These are phyloP conservation scores for Seriola quinqueradiata DNA, from an alignment of 2,113 vertebrate genomes.

Conservation along the genomic window DNA sequence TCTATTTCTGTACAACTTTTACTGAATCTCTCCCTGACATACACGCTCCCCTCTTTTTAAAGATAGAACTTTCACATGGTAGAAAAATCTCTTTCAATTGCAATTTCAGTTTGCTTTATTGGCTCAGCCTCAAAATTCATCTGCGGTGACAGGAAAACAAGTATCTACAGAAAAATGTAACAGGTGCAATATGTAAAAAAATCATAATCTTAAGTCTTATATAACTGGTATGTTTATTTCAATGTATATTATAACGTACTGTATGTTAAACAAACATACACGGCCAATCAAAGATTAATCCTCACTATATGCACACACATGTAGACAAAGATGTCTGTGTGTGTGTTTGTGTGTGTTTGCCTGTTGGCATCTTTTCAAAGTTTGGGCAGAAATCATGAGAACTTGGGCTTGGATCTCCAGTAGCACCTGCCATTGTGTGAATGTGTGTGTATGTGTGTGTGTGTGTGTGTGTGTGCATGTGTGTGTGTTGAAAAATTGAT, in stretches of 20 bases:
- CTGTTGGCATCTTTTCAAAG: not conserved
- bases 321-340: not conserved
- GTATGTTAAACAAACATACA: not conserved
- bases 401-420: too few species aligned
- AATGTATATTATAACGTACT: not conserved
- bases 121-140: conserved; percentile 5
- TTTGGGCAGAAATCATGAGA: conserved; percentile 9
- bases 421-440: too few species aligned
- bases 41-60: not conserved
- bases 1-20: conserved; percentile 27
- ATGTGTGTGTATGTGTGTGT: too few species aligned
- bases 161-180: not conserved
- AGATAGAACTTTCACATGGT: conserved; percentile 24
- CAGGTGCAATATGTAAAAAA: not conserved
- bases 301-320: not conserved
- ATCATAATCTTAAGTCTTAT: not conserved
- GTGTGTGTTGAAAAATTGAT: too few species aligned
- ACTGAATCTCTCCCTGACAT: conserved; percentile 32
- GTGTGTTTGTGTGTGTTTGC: too few species aligned
- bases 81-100: conserved; percentile 5
- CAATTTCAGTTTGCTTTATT: conserved; percentile 29
- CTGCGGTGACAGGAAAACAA: not conserved
- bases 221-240: not conserved
- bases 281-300: not conserved
- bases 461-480: too few species aligned